Conservation (phyloP, 2,113 vertebrate species). For the Orthochromis indermauri region DNA sequence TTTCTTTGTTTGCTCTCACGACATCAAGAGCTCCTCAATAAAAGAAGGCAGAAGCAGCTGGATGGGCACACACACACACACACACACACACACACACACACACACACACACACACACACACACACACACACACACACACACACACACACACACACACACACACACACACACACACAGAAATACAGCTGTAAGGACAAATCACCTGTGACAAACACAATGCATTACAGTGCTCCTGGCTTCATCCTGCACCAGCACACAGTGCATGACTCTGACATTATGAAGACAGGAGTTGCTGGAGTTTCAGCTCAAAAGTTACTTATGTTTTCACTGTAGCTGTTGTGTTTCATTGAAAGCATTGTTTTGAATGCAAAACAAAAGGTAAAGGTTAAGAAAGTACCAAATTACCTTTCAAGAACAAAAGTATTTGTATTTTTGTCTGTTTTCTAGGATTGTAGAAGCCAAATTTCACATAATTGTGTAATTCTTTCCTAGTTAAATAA, state of each 20-base stretch:
- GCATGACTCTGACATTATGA: background rate
- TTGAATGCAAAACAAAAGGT: background rate
- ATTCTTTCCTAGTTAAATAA: background rate
- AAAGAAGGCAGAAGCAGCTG: too few relatives aligned
- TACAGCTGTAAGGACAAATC: conserved; percentile 24
- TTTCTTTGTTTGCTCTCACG: too few relatives aligned
- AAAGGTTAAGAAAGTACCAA: background rate
- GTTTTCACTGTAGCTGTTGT: background rate
- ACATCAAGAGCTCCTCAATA: too few relatives aligned
- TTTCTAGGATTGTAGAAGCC: background rate
- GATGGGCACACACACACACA: too few relatives aligned
- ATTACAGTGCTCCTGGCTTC: background rate
- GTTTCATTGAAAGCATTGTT: background rate
- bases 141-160: background rate
- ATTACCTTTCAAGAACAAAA: background rate
- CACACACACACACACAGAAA: background rate
- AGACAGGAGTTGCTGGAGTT: background rate
- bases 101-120: too few relatives aligned
- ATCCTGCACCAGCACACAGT: background rate
- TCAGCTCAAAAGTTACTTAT: background rate
- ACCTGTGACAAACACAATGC: conserved; percentile 34
- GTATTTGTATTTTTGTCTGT: background rate
- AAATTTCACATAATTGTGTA: background rate
- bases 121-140: background rate
- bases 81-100: too few relatives aligned